Evolutionary conservation across 2,888 invertebrate genomes (phyloP).

Genomic region (Lithophane semibrunnea): DNA sequence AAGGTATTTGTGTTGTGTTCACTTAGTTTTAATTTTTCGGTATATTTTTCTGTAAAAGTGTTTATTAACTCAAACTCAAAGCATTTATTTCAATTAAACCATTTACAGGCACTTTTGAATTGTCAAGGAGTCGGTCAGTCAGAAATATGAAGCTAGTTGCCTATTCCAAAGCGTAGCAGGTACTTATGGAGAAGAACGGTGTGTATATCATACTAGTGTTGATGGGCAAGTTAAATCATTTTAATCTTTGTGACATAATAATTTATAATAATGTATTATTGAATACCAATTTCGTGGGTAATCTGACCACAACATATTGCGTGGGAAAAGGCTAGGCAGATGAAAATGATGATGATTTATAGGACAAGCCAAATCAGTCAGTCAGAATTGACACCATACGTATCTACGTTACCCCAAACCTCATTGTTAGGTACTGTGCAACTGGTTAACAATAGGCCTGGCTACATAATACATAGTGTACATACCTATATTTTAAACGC

Average conservation of each 20-base stretch:
- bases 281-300: background rate
- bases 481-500: constrained; percentile 34
- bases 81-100: too few relatives aligned
- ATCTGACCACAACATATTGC: background rate
- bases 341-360: background rate
- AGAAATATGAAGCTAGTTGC: too few relatives aligned
- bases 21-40: too few relatives aligned
- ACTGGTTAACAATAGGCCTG: constrained; percentile 37
- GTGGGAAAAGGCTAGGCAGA: background rate
- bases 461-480: constrained; percentile 43
- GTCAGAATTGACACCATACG: background rate
- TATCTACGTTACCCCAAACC: background rate
- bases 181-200: background rate
- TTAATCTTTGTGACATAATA: too few relatives aligned
- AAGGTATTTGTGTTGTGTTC: background rate
- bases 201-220: too few relatives aligned
- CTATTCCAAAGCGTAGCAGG: too few relatives aligned
- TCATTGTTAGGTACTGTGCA: background rate
- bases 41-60: too few relatives aligned
- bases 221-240: too few relatives aligned
- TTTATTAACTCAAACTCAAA: too few relatives aligned
- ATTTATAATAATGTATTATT: background rate
- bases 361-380: constrained; percentile 15
- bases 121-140: too few relatives aligned
- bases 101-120: too few relatives aligned